Conservation (phyloP, 2,113 vertebrate species). For the Herpailurus yagouaroundi region DNA sequence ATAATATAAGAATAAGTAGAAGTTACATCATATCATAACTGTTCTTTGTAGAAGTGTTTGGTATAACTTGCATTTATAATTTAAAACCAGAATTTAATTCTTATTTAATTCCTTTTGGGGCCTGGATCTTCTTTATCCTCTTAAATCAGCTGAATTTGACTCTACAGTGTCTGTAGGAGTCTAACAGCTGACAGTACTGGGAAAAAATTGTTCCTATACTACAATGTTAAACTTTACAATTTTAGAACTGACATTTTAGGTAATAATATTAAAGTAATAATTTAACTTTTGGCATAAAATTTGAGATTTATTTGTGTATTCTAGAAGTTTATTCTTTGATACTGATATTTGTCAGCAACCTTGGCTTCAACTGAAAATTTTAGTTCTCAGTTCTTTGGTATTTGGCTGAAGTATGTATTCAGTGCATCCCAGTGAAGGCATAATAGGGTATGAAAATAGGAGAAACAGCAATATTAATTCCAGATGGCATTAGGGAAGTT, state of each 20-base stretch:
- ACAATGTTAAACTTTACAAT: not conserved
- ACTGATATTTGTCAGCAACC: not conserved
- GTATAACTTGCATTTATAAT: not conserved
- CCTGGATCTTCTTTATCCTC: not conserved
- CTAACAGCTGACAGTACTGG: not conserved
- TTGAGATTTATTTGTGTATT: slow-evolving; percentile 2
- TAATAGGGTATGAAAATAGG: not conserved
- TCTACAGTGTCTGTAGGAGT: not conserved
- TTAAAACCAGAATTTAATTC: slow-evolving; percentile 42
- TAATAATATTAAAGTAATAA: slow-evolving; percentile 22
- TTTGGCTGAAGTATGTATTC: slow-evolving; percentile 21
- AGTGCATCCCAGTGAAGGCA: not conserved
- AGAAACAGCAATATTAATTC: slow-evolving; percentile 8
- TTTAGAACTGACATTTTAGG: not conserved
- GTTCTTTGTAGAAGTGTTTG: not conserved
- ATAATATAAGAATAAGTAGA: not conserved
- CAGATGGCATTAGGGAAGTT: not conserved
- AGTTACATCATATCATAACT: not conserved
- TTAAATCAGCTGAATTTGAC: not conserved
- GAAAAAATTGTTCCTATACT: not conserved
- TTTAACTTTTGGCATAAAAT: not conserved
- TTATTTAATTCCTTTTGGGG: slow-evolving; percentile 33
- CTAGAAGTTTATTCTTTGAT: slow-evolving; percentile 26
- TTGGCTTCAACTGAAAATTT: slow-evolving; percentile 7
- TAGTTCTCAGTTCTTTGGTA: not conserved